Base-by-base conservation (phyloP, 2,888 invertebrate genomes). In the Troilus luridus region DNA sequence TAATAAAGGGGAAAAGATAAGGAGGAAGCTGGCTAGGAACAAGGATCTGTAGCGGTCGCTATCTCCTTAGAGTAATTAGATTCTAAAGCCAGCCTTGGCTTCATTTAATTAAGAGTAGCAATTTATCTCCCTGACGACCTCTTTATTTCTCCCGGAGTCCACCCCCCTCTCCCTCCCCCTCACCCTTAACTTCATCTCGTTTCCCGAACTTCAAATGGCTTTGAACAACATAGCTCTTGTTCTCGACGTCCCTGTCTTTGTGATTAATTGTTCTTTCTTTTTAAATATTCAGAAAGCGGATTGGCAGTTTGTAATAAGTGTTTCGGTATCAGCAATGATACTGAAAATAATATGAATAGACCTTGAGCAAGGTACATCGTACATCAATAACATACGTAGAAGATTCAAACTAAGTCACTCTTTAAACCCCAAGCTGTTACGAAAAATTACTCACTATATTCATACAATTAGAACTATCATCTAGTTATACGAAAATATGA, bases 101-200 rank as follows among this genome's bases (percentile, higher is more conserved):
- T 85, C 85, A 85, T 85, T 85, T 85, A 85, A 85, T 85, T 85
- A 85, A 85, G 85, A 58, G 85, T 11, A n/a, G 56, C 85, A 85
- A 85, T 85, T 85, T 85, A 85, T 85, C 85, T 85, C 85, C 56
- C 85, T n/a, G 54, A 54, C 56, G 85, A 85, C 85, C 85, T 85
- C 85, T 85, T 85, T 85, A 85, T 85, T 85, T 85, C 56, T 41
- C 72, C 72, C 56, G 56, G 56, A 5, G 41, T 41, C 41, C 41
- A 1, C 5, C 41, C 41, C 41, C 5, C 41, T 5, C 41, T 41
- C 5, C 41, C 41, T 41, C 5, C 5, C 41, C 41, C 41, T 5
- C 58, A 12, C 11, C 12, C 7, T n/a, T 56, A 58, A 56, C 85
- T 21, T 41, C 56, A 17, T n/a, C 85, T 85, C 56, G 85, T 85